A percentile compares a stretch with the other conserved stretches of the same genome.
Conservation (phyloP, 1,140 invertebrate genomes). For the Eriosoma lanigerum region DNA sequence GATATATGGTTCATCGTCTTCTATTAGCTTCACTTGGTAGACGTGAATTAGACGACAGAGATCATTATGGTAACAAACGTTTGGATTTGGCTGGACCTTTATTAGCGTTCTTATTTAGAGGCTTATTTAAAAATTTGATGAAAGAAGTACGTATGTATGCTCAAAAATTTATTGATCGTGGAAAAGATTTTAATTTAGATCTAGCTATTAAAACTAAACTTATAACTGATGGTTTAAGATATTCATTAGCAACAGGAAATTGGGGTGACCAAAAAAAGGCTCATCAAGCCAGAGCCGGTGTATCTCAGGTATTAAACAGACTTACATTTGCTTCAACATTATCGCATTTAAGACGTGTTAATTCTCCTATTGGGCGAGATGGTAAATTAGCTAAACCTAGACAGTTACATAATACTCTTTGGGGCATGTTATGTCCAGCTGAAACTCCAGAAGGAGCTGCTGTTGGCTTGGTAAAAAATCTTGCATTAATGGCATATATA, state of each 20-base stretch:
- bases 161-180: slow-evolving; percentile 97
- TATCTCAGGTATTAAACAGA: slow-evolving; percentile 91
- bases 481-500: slow-evolving; percentile 98
- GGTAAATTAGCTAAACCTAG: slow-evolving; percentile 97
- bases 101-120: slow-evolving; percentile 92
- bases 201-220: slow-evolving; percentile 96
- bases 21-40: slow-evolving; percentile 91
- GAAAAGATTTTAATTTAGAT: slow-evolving; percentile 97
- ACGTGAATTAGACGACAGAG: slow-evolving; percentile 94
- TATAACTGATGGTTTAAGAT: slow-evolving; percentile 96
- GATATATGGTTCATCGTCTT: slow-evolving; percentile 68
- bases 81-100: slow-evolving; percentile 95
- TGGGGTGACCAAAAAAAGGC: slow-evolving; percentile 99
- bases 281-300: slow-evolving; percentile 93
- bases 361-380: slow-evolving; percentile 97
- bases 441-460: slow-evolving; percentile 97
- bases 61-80: slow-evolving; percentile 99
- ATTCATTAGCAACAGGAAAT: slow-evolving; percentile 97
- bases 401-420: slow-evolving; percentile 96
- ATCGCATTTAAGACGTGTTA: slow-evolving; percentile 94
- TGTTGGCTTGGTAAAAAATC: slow-evolving; percentile 93
- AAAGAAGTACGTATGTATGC: slow-evolving; percentile 97
- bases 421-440: slow-evolving; percentile 99
- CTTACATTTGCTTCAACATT: slow-evolving; percentile 97
- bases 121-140: slow-evolving; percentile 88